Base-by-base conservation (phyloP, 2,797 vertebrate species). In the Tokudaia tokunoshimensis region DNA sequence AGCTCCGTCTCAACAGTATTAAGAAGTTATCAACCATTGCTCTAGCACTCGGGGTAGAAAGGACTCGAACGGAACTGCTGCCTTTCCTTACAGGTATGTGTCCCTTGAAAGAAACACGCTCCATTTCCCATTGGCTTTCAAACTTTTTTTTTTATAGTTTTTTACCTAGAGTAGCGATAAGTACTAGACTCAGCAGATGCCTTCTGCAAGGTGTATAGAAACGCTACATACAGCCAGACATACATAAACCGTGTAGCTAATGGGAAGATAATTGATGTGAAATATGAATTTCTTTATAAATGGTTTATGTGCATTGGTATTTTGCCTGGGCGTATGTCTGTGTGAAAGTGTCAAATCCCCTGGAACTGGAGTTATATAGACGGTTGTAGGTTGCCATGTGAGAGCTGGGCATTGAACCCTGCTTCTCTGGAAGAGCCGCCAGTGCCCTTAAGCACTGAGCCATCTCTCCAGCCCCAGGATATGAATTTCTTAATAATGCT, bases 1-100 rank as follows among this genome's bases (percentile, higher is more conserved):
- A 99, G 98, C 98, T 99, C 24, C 98, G 98, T 63, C 98, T 99
- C 79, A 98, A 99, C 96, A 99, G 98, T 97, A 98, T 98, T 97
- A 98, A 99, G 97, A 99, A 99, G 78, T 98, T 99, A 13, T 98
- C 98, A 17, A 99, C 98, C 55, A 99, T 99, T 74, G 98, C 98
- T 15, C 95, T 99, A 92, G 98, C 98, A 34, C 97, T 99, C 89
- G 98, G 98, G 4, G 98, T 98, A 59, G 98, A 99, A 96, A 97
- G 98, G 82, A 99, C 98, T 0, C 97, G 98, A 84, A 98, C 97
- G 15, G 98, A 99, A 94, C 98, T 99, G 85, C 97, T 99, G 74
- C 98, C 98, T 15, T 99, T 99, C 95, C 98, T 99, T 92, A 99
- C 98, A 90, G 98, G 98, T 98, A 95, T 65, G 92, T 94, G 88